phyloP scores from a whole-genome alignment of 2,797 vertebrate species.

The Chiroxiphia lanceolata region DNA sequence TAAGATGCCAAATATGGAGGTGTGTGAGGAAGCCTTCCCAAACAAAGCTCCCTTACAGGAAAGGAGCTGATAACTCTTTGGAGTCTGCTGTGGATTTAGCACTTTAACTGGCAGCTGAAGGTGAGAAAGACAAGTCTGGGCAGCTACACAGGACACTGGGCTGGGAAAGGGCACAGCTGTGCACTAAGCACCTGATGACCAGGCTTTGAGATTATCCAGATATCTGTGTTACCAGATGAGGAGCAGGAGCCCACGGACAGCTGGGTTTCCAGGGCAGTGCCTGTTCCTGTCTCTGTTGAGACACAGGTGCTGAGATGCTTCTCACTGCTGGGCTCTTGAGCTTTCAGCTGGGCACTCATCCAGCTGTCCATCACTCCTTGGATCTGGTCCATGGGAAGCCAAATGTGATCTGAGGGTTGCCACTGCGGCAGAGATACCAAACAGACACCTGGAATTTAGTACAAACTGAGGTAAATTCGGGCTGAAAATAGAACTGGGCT shows the following conservation, averaged over 20 bases:
- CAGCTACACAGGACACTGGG: background rate
- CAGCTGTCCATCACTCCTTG: conserved; percentile 26
- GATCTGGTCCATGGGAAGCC: conserved; percentile 9
- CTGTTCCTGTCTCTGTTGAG: background rate
- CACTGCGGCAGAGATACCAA: background rate
- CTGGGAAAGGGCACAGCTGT: background rate
- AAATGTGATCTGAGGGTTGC: background rate
- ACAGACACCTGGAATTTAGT: conserved; percentile 3
- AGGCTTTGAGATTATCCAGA: background rate
- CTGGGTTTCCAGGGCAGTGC: background rate
- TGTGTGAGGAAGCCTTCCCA: background rate
- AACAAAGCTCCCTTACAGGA: background rate
- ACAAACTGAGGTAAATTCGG: background rate
- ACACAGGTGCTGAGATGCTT: conserved; percentile 3
- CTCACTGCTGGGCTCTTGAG: background rate
- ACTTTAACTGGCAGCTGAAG: background rate
- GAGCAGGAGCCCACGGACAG: background rate
- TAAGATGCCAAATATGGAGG: background rate
- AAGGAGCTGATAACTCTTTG: conserved; percentile 1
- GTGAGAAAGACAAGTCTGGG: conserved; percentile 19
- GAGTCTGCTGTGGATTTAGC: background rate
- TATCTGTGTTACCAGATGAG: background rate
- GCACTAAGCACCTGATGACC: background rate
- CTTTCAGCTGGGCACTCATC: background rate
- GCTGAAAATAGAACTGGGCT: background rate